phyloP scores from a whole-genome alignment of 2,888 invertebrate species.

The Balanococcus diminutus region DNA sequence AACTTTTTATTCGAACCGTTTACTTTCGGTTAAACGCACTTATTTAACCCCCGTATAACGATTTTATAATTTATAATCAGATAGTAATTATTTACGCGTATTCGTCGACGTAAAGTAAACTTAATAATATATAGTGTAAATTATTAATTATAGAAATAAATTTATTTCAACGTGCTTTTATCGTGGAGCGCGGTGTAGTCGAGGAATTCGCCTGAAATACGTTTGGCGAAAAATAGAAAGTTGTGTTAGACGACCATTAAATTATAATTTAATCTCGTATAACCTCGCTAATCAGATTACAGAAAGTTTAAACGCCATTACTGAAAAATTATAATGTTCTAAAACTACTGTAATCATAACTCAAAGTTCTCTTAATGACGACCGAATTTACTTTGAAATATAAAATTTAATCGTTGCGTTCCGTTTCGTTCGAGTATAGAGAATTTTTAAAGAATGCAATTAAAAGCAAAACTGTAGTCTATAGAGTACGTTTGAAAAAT shows the following conservation, averaged over 20 bases:
- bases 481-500: background rate
- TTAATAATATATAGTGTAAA: background rate
- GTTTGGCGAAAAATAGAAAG: background rate
- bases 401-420: constrained; percentile 6
- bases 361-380: constrained; percentile 24
- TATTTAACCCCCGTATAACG: background rate
- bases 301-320: constrained; percentile 32
- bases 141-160: constrained; percentile 22
- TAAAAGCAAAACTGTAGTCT: constrained; percentile 6
- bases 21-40: background rate
- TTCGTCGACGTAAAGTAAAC: background rate
- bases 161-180: constrained; percentile 10
- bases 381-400: background rate
- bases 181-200: background rate
- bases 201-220: background rate
- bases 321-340: constrained; percentile 15
- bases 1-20: background rate
- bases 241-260: constrained; percentile 25
- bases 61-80: constrained; percentile 25
- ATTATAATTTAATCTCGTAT: constrained; percentile 40
- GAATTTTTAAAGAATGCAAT: constrained; percentile 16
- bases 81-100: constrained; percentile 27
- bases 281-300: constrained; percentile 44
- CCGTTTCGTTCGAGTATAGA: background rate
- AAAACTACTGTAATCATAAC: constrained; percentile 16